Conservation (phyloP, 2,113 vertebrate genomes). For the Pseudolaguvia tuberculata region DNA sequence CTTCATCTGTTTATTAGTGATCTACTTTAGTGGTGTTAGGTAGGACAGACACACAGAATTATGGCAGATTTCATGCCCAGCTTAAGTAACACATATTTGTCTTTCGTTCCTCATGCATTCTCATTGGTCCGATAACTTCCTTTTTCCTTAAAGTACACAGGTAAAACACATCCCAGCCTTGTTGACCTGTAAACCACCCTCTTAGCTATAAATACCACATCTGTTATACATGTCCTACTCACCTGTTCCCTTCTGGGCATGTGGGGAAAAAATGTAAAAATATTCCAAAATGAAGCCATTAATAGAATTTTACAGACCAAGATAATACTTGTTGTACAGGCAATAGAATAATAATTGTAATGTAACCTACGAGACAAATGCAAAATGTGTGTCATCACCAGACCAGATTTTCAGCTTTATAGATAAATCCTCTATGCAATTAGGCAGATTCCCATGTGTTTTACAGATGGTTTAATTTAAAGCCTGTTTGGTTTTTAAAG, state of each 20-base stretch:
- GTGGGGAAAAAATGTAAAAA: background rate
- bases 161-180: slow-evolving; percentile 7
- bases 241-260: slow-evolving; percentile 28
- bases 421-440: background rate
- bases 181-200: slow-evolving; percentile 15
- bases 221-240: slow-evolving; percentile 7
- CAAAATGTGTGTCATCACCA: background rate
- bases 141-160: slow-evolving; percentile 5
- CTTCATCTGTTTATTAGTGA: too few species aligned
- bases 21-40: background rate
- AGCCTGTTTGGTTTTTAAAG: slow-evolving; percentile 14
- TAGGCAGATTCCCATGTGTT: background rate
- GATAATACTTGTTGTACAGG: background rate
- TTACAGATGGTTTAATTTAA: background rate
- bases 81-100: background rate
- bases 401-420: background rate
- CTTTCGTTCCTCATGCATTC: background rate
- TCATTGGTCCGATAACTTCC: background rate
- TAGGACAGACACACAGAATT: background rate
- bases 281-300: slow-evolving; percentile 9
- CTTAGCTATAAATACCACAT: slow-evolving; percentile 21
- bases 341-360: background rate
- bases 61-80: background rate
- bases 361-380: background rate
- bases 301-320: background rate